A percentile compares a stretch with the other conserved stretches of the same genome.
Evolutionary conservation across 2,113 vertebrate species (phyloP).

Genomic region (Macrotis lagotis): DNA sequence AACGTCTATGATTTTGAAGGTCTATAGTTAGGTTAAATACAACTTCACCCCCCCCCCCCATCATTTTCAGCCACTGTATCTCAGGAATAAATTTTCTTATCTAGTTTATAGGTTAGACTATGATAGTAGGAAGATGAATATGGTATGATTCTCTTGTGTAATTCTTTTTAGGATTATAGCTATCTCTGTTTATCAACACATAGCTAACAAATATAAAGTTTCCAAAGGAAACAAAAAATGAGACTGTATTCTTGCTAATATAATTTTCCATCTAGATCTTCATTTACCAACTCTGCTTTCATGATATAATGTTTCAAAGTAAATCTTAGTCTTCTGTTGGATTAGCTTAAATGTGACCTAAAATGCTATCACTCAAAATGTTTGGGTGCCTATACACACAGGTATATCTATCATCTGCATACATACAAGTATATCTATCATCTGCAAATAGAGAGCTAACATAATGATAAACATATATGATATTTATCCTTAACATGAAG

Average conservation of each 20-base stretch:
- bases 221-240: not conserved
- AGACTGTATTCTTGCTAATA: not conserved
- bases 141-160: not conserved
- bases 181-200: not conserved
- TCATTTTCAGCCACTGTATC: not conserved
- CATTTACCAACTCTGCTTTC: not conserved
- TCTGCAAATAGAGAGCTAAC: not conserved
- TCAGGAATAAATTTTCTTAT: not conserved
- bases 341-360: not conserved
- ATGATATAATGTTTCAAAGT: not conserved
- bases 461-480: not conserved
- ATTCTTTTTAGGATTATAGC: conserved; percentile 6
- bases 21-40: not conserved
- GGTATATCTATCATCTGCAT: too few species aligned
- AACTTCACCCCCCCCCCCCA: not conserved
- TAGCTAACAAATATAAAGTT: not conserved
- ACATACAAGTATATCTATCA: not conserved
- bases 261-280: not conserved
- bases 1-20: not conserved
- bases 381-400: accelerated
- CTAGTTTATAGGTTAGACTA: not conserved
- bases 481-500: not conserved
- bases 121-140: not conserved
- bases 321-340: not conserved
- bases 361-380: not conserved